Base-by-base conservation (phyloP, 2,888 invertebrate genomes). In the Galerucella calmariensis region DNA sequence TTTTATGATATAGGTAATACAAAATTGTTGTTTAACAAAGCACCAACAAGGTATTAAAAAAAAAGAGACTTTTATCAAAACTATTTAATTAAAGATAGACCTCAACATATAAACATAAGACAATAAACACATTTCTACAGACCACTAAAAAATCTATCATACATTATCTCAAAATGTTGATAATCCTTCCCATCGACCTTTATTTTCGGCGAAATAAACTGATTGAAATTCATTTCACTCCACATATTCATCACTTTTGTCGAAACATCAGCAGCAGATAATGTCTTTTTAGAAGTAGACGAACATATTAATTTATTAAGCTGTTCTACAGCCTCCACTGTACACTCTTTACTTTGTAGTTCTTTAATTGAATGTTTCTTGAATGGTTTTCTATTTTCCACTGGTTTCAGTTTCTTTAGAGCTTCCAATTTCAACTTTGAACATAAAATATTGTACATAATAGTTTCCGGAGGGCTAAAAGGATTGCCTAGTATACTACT, bases 151-250 rank as follows among this genome's bases (percentile, higher is more conserved):
- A 76, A 75, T 35, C 69, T 67, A 62, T 78, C 78, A 59, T 78
- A 81, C 65, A 77, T 77, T 35, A 79, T 77, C 61, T 81, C 78
- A 77, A 79, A 83, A 78, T 72, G 78, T 56, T 75, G 71, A 73
- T 81, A 82, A 68, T 74, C 74, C 10, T 81, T 73, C 4, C 79
- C 82, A 46, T 82, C 77, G 1, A 79, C 66, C 14, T 58, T 62
- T 58, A 79, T 78, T 63, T 77, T 79, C 2, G 71, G 35, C 0
- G 81, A 80, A 68, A 82, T 80, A 67, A 78, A 80, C 46, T 81
- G 74, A 67, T 77, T 80, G 16, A 81, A 77, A 3, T 81, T 79
- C 81, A 82, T 81, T 75, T 82, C 78, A 9, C 71, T 66, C 82
- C 82, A 82, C 53, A 81, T 75, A 63, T 81, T 78, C 73, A 79